Evolutionary conservation across 2,113 vertebrate species (phyloP).

Genomic region (Lepidothrix coronata): DNA sequence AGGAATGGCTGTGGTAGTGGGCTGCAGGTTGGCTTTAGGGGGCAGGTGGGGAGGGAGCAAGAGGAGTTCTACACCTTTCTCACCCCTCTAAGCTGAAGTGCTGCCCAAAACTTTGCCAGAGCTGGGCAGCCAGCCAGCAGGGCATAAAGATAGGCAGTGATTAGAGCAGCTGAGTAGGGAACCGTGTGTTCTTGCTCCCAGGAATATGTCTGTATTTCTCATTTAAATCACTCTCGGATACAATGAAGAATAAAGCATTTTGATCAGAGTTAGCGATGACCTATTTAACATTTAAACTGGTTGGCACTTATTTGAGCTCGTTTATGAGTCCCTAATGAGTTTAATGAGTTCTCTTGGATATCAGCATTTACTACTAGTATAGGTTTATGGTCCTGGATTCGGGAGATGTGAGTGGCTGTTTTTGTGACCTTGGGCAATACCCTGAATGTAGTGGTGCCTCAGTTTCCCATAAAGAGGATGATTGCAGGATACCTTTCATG

Average conservation of each 20-base stretch:
- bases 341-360: slow-evolving; percentile 74
- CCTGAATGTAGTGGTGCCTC: slow-evolving; percentile 18
- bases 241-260: slow-evolving; percentile 64
- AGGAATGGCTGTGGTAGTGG: background rate
- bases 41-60: background rate
- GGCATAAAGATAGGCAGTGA: background rate
- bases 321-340: slow-evolving; percentile 61
- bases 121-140: background rate
- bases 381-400: slow-evolving; percentile 18
- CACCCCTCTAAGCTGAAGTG: background rate
- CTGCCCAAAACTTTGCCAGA: background rate
- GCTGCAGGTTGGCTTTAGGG: background rate
- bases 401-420: background rate
- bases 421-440: slow-evolving; percentile 31
- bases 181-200: background rate
- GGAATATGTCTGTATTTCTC: slow-evolving; percentile 32
- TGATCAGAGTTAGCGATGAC: slow-evolving; percentile 52
- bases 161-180: background rate
- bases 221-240: slow-evolving; percentile 42
- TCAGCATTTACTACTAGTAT: slow-evolving; percentile 59
- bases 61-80: background rate
- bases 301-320: slow-evolving; percentile 66
- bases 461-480: slow-evolving; percentile 16
- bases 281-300: slow-evolving; percentile 73
- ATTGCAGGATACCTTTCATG: background rate